phyloP scores from a whole-genome alignment of 2,113 vertebrate species.

The Chionodraco myersi region DNA sequence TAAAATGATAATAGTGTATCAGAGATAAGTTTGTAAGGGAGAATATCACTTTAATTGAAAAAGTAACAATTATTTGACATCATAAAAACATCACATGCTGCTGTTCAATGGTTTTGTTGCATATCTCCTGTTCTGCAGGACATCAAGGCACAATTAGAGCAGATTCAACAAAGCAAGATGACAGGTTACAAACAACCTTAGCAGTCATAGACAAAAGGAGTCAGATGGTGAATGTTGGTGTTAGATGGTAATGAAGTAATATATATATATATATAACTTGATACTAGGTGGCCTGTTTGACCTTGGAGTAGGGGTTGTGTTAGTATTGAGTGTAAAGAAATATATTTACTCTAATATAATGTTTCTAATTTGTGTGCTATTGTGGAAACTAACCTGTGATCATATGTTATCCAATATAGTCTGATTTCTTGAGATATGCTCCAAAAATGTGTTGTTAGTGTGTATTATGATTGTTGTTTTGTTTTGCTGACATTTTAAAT shows the following conservation, averaged over 20 bases:
- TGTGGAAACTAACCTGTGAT: slow-evolving; percentile 1
- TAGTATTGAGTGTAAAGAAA: slow-evolving; percentile 6
- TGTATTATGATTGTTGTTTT: not conserved
- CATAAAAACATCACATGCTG: not conserved
- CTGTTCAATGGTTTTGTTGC: slow-evolving; percentile 13
- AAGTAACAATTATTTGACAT: not conserved
- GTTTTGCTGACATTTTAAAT: not conserved
- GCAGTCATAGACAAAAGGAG: slow-evolving; percentile 14
- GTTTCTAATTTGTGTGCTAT: not conserved
- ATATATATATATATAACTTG: slow-evolving; percentile 2
- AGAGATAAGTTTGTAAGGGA: not conserved
- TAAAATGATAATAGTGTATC: slow-evolving; percentile 4
- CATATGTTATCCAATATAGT: slow-evolving; percentile 7
- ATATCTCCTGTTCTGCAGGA: slow-evolving; percentile 37
- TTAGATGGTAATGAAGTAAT: slow-evolving; percentile 14
- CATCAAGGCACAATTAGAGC: slow-evolving; percentile 37
- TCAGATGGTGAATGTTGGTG: slow-evolving; percentile 1
- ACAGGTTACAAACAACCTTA: slow-evolving; percentile 38
- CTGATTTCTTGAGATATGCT: not conserved
- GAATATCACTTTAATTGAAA: not conserved
- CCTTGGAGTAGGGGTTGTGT: not conserved
- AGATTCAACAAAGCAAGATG: slow-evolving; percentile 36
- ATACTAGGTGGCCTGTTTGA: not conserved
- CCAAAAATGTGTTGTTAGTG: not conserved
- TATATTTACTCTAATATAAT: not conserved